These are phyloP conservation scores for Xanthostigma xanthostigma DNA, from an alignment of 2,888 invertebrate genomes.

Conservation along the genomic window DNA sequence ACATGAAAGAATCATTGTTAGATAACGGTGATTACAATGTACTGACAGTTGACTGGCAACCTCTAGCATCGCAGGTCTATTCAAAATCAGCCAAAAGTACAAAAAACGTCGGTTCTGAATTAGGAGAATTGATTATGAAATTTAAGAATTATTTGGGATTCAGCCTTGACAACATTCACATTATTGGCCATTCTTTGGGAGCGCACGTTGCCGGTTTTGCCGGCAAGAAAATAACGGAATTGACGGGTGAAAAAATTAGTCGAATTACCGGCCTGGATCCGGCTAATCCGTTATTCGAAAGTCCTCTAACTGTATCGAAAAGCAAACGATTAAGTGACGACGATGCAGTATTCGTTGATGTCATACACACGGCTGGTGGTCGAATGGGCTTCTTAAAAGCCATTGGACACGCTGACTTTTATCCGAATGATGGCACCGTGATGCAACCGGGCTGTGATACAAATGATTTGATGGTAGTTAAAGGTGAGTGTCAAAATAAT, in stretches of 20 bases:
- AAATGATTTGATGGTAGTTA: no score
- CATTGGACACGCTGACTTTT: slow-evolving; percentile 58
- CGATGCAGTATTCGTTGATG: slow-evolving; percentile 59
- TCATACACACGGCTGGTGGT: slow-evolving; percentile 58
- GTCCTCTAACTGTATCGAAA: slow-evolving; percentile 13
- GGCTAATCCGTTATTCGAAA: slow-evolving; percentile 46
- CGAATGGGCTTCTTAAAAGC: slow-evolving; percentile 40
- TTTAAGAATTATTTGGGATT: slow-evolving; percentile 9
- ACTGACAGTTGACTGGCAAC: slow-evolving; percentile 34
- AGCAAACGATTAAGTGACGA: slow-evolving; percentile 37
- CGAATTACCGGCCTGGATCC: slow-evolving; percentile 45
- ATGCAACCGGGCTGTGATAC: slow-evolving; percentile 50
- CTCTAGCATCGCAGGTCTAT: slow-evolving; percentile 20
- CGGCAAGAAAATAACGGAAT: slow-evolving; percentile 16
- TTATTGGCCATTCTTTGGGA: slow-evolving; percentile 25
- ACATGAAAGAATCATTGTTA: slow-evolving; percentile 27
- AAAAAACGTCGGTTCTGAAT: slow-evolving; percentile 5
- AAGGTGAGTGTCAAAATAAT: no score
- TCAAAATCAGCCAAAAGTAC: slow-evolving; percentile 18
- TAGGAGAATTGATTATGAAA: slow-evolving; percentile 5
- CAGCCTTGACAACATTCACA: slow-evolving; percentile 15
- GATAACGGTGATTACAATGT: slow-evolving; percentile 29
- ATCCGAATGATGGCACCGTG: slow-evolving; percentile 52
- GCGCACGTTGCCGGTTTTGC: slow-evolving; percentile 22
- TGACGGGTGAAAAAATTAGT: slow-evolving; percentile 19